Evolutionary conservation across 2,888 invertebrate genomes (phyloP).

Genomic region (Clusia tigrina): DNA sequence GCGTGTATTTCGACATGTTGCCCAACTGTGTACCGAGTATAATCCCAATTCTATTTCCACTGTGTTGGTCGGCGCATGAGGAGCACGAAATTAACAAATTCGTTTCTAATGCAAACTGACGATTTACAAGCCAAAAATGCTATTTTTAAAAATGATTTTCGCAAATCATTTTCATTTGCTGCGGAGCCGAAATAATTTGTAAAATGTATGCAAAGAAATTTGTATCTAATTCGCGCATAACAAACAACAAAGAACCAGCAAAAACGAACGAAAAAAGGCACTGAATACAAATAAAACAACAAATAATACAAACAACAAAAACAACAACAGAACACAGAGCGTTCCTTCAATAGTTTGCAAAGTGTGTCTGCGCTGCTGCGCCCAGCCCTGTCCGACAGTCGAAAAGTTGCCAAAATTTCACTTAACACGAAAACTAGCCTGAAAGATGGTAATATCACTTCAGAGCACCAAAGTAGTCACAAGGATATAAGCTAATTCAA

Average conservation of each 20-base stretch:
- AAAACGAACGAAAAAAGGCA: too few species aligned
- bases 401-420: too few species aligned
- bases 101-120: slow-evolving; percentile 56
- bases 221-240: slow-evolving; percentile 8
- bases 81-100: slow-evolving; percentile 53
- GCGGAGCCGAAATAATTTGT: neutral
- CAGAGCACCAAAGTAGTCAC: too few species aligned
- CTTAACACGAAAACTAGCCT: too few species aligned
- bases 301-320: too few species aligned
- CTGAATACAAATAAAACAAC: too few species aligned
- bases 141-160: slow-evolving; percentile 43
- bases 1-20: neutral
- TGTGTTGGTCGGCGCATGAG: neutral
- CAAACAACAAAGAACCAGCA: slow-evolving; percentile 18
- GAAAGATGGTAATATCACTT: too few species aligned
- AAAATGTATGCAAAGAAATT: slow-evolving; percentile 1
- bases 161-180: slow-evolving; percentile 17
- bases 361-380: too few species aligned
- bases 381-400: too few species aligned
- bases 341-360: too few species aligned
- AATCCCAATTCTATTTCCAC: slow-evolving; percentile 1
- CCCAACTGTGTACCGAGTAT: slow-evolving; percentile 3
- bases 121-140: slow-evolving; percentile 51
- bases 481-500: too few species aligned
- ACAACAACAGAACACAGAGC: too few species aligned